Conservation (phyloP, 2,888 invertebrate genomes). For the Drosophila recens region DNA sequence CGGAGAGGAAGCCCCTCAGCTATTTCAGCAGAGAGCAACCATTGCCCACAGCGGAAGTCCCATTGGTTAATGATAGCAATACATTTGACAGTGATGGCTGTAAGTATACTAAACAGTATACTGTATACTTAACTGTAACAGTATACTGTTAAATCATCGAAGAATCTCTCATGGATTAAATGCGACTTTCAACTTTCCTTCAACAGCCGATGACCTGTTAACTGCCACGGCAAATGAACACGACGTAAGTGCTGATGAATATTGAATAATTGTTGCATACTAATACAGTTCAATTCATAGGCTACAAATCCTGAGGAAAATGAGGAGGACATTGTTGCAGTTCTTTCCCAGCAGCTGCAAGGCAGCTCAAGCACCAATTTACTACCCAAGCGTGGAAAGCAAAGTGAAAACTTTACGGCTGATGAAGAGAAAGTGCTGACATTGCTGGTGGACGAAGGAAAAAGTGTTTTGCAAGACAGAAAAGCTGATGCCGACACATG, state of each 20-base stretch:
- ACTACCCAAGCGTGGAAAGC: background rate
- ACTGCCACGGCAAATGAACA: background rate
- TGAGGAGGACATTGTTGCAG: too few species aligned
- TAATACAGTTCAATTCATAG: background rate
- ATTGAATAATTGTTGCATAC: background rate
- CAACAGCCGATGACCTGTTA: background rate
- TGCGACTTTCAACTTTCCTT: background rate
- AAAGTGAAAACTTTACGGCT: conserved; percentile 32
- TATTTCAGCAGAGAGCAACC: background rate
- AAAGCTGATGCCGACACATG: conserved; percentile 22
- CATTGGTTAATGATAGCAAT: conserved; percentile 4
- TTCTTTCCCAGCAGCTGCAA: too few species aligned
- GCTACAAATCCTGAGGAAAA: background rate
- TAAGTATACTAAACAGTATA: conserved; percentile 1
- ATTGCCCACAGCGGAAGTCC: background rate
- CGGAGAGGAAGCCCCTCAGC: background rate
- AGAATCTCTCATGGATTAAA: background rate
- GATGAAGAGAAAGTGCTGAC: conserved; percentile 30
- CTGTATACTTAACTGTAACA: too few species aligned
- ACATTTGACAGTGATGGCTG: conserved; percentile 27
- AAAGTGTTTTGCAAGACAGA: conserved; percentile 18
- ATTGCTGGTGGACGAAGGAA: conserved; percentile 22
- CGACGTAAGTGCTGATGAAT: background rate
- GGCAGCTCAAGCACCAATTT: too few species aligned
- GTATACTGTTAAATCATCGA: background rate